Evolutionary conservation across 2,113 vertebrate genomes (phyloP), one percentile per base, ranked within the genome.

Genomic region (Leptobrachium ailaonicum): DNA sequence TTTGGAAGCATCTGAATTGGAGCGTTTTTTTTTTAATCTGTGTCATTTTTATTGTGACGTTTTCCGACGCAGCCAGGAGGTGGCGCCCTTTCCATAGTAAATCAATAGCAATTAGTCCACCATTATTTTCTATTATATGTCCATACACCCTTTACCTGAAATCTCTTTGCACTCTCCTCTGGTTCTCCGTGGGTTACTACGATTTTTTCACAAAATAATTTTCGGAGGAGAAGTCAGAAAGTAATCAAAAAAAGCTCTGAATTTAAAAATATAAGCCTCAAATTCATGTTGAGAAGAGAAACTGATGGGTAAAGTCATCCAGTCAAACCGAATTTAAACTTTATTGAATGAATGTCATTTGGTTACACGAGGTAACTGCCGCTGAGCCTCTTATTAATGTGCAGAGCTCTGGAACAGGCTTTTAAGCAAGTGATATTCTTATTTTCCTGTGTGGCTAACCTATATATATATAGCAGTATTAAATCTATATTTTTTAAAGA

Each of bases 261-360:
- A 60, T 60, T 60, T 60, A 60, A 60, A 60, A 60, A 60, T 60
- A 60, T 12, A 60, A 60, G 56, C 56, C 56, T 11, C 56, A 60
- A 60, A 12, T 14, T 60, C 56, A 13, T 60, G 56, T 60, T 60
- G 13, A 60, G 11, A 8, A 14, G 13, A 8, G 2, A 60, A 60
- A 60, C 3, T 60, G 10, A 60, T 60, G 56, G 56, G 56, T 60
- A 10, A 60, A 60, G 56, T 60, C 56, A 60, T 11, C 13, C 56
- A 60, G 56, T 60, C 56, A 60, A 60, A 60, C 8, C 13, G 13
- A 60, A 60, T 60, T 60, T 60, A 60, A 60, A 60, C 56, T 12
- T 60, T 60, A 12, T 60, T 60, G 56, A 60, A 60, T 12, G 56
- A 60, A 60, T 13, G 56, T 14, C 56, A 60, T 12, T 60, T 14